Base-by-base conservation (phyloP, 2,888 invertebrate species). In the Calameuta filiformis region DNA sequence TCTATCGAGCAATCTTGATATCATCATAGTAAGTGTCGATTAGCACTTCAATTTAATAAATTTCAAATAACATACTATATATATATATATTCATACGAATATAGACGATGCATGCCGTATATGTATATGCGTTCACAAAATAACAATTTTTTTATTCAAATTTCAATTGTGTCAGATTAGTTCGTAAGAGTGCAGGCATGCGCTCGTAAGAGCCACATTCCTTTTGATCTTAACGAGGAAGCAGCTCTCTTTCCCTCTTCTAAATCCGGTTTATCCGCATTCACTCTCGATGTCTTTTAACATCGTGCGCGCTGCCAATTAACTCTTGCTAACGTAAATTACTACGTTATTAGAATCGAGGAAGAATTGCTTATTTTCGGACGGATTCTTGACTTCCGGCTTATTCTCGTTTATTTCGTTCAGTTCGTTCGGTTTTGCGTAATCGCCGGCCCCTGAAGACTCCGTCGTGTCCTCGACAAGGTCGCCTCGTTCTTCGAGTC, bases 1-100 rank as follows among this genome's bases (percentile, higher is more conserved):
- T 92, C 94, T 99, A 84, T 94, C 96, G 40, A 95, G 95, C 92
- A 97, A 98, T 93, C 95, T 99, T 92, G 99, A 99, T 94, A 98
- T 99, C 93, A 96, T 99, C 92, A 98, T 99, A 94, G 98, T 99
- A 95, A 97, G 98, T 96, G 93, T 69, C 71, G 71, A 71, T 71
- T 30, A 71, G 31, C 71, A 33, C 31, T 31, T 31, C 31, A 31
- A 31, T 31, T 31, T 1, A 12, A 31, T 31, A 15, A 12, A 31
- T 56, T 23, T 56, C 6, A 56, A 15, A 23, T 23, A 56, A 23
- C 23, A 31, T 31, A 1, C 1, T 31, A 31, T 31, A 31, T 1
- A 31, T 31, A 31, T 1, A 23, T 1, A 9, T 56, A 56, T 15
- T 23, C 4, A 23, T 56, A 23, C 40, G 15, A 40, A 15, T 40